Evolutionary conservation across 2,113 vertebrate species (phyloP).

Genomic region (Puffinus mauretanicus): DNA sequence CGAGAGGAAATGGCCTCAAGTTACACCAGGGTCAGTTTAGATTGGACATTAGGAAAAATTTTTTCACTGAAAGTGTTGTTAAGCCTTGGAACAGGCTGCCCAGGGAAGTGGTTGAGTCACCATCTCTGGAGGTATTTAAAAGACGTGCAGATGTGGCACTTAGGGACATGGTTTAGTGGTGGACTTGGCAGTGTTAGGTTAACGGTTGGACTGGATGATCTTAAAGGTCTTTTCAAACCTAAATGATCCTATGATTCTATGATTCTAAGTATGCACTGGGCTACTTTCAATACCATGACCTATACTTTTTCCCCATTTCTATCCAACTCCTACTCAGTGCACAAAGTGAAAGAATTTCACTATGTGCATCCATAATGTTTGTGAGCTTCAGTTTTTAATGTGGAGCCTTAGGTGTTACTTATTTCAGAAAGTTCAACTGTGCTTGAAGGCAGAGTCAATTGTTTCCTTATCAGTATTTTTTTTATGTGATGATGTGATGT

Average conservation of each 20-base stretch:
- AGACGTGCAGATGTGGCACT: fast-evolving
- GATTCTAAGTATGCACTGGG: not conserved
- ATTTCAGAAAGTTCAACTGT: not conserved
- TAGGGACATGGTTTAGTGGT: not conserved
- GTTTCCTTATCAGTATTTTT: not conserved
- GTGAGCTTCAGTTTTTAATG: not conserved
- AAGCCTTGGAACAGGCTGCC: not conserved
- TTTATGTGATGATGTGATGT: not conserved
- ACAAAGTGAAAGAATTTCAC: not conserved
- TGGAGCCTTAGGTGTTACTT: not conserved
- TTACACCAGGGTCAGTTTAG: not conserved
- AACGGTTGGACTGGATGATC: fast-evolving
- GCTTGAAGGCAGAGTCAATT: not conserved
- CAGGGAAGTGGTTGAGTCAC: not conserved
- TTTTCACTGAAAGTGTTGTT: not conserved
- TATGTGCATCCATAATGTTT: not conserved
- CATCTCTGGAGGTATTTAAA: not conserved
- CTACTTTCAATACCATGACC: not conserved
- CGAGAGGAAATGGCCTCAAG: not conserved
- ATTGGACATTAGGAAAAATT: not conserved
- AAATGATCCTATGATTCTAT: not conserved
- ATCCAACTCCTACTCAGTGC: not conserved
- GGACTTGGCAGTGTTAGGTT: not conserved
- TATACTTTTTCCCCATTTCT: not conserved
- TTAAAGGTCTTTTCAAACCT: not conserved